A percentile compares a stretch with the other conserved stretches of the same genome.
These are phyloP conservation scores for Lucinisca nassula DNA, from an alignment of 2,888 invertebrate species.

Conservation along the genomic window DNA sequence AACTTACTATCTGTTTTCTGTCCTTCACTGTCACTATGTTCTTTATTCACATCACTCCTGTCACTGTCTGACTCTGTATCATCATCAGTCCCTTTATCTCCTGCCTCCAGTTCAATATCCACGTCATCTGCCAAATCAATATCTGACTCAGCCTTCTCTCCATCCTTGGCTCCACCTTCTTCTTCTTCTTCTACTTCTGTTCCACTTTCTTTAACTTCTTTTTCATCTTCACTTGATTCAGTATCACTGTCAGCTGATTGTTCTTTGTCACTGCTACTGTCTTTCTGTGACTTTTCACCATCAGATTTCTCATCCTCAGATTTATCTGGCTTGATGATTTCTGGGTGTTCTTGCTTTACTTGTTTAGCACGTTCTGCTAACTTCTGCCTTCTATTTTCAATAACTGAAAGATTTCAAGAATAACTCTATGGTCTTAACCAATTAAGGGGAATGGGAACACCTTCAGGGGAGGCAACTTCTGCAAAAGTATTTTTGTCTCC, in stretches of 20 bases:
- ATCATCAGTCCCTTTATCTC: conserved; percentile 41
- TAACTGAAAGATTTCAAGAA: no score
- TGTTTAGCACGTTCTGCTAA: conserved; percentile 26
- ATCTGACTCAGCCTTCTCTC: conserved; percentile 38
- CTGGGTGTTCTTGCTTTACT: not conserved
- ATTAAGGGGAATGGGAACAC: no score
- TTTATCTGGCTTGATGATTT: not conserved
- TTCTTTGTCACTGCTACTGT: conserved; percentile 16
- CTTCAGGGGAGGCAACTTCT: no score
- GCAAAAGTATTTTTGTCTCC: no score
- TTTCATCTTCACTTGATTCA: not conserved
- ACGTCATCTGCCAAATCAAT: conserved; percentile 63
- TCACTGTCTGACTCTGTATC: not conserved
- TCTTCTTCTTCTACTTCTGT: not conserved
- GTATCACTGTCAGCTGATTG: conserved; percentile 30
- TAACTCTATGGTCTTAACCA: no score
- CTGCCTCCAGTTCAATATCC: conserved; percentile 65
- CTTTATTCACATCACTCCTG: not conserved
- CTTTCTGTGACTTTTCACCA: conserved; percentile 52
- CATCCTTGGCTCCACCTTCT: not conserved
- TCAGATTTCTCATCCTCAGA: conserved; percentile 45
- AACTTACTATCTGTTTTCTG: not conserved
- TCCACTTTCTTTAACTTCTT: not conserved
- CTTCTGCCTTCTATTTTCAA: conserved; percentile 61
- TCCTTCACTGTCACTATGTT: conserved; percentile 16